Evolutionary conservation across 2,113 vertebrate species (phyloP).

Genomic region (Podiceps cristatus): DNA sequence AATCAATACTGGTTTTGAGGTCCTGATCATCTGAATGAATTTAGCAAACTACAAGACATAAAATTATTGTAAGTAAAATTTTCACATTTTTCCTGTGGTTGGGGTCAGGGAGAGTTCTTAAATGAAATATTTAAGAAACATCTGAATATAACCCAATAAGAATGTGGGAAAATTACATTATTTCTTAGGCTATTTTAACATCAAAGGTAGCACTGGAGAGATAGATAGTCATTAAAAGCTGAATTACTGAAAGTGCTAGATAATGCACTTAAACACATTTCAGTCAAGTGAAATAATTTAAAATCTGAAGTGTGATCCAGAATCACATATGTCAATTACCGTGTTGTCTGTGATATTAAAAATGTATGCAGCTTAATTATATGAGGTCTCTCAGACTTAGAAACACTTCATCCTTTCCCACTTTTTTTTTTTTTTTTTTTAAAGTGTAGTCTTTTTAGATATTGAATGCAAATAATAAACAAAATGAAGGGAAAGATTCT

Average conservation of each 20-base stretch:
- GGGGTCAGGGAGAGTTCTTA: conserved; percentile 72
- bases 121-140: conserved; percentile 82
- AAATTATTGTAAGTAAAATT: conserved; percentile 75
- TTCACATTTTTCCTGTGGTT: conserved; percentile 69
- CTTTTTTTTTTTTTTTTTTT: neutral
- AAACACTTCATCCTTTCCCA: neutral
- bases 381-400: conserved; percentile 42
- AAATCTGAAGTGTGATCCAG: conserved; percentile 73
- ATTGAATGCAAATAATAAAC: conserved; percentile 49
- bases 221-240: conserved; percentile 75
- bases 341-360: conserved; percentile 73
- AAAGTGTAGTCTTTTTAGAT: conserved; percentile 44
- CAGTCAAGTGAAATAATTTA: conserved; percentile 73
- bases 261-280: conserved; percentile 76
- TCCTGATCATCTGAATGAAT: conserved; percentile 62
- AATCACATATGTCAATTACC: conserved; percentile 77
- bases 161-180: conserved; percentile 72
- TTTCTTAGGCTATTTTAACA: conserved; percentile 76
- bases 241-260: conserved; percentile 70
- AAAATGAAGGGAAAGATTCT: conserved; percentile 15
- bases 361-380: conserved; percentile 74
- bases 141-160: conserved; percentile 70
- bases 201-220: conserved; percentile 72
- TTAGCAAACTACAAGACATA: conserved; percentile 64
- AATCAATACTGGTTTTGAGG: conserved; percentile 54